Base-by-base conservation (phyloP, 1,140 invertebrate species). In the Choristoneura fumiferana region DNA sequence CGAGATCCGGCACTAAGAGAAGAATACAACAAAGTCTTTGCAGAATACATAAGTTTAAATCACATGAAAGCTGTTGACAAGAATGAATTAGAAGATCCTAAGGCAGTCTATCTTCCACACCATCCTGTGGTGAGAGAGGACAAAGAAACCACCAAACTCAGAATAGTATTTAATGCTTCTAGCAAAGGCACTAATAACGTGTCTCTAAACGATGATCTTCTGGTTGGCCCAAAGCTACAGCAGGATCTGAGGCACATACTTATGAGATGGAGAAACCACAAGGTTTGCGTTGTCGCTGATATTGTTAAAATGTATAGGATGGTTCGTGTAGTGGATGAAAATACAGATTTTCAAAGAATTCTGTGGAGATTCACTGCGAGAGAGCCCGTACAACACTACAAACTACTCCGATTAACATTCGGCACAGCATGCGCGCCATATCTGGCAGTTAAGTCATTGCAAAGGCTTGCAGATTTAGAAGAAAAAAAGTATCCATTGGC, bases 251-350 rank as follows among this genome's bases (percentile, higher is more conserved):
- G 79, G 39, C 63, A 65, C 22, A 69, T 89, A 39, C 29, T 91
- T 9, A 58, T 90, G n/a, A 72, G 86, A 49, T 90, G 87, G 72
- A 54, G 89, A 54, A 59, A 60, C 40, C 71, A 86, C 60, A 58
- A 40, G 13, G 59, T 80, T 38, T 80, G 77, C n/a, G 59, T 91
- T 14, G 60, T 68, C n/a, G 78, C 74, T 6, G 89, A 91, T 61
- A 73, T 90, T 4, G 18, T 58, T 3, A 79, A 87, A 64, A 89
- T 89, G 81, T 90, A 82, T 65, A 60, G 83, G 18, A 75, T 80
- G 61, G 60, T 86, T 9, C 36, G 57, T 8, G 56, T 91, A 0
- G 52, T 65, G 38, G 9, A 63, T 8, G 59, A 76, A 36, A 66
- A 89, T 22, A 56, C 43, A 36, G 58, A 77, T 38, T 82, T 74